These are phyloP conservation scores for Callospermophilus lateralis DNA, from an alignment of 2,113 vertebrate species.

Conservation along the genomic window DNA sequence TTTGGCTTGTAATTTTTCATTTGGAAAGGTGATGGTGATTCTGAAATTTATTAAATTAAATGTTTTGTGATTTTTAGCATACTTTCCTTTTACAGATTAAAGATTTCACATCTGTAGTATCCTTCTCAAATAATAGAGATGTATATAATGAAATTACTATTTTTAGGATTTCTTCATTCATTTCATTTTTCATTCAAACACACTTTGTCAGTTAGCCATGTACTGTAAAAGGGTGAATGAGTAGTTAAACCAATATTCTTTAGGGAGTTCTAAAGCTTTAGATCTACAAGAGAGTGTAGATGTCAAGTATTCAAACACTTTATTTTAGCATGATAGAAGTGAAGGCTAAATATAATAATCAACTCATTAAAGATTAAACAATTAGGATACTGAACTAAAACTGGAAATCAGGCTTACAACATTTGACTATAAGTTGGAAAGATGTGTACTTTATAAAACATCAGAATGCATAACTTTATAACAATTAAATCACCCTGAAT, in stretches of 20 bases:
- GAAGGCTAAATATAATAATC: conserved; percentile 48
- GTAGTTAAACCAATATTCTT: not conserved
- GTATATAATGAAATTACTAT: too few species aligned
- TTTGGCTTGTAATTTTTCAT: not conserved
- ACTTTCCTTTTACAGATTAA: not conserved
- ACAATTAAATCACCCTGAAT: not conserved
- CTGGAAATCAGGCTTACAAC: not conserved
- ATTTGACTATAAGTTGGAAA: conserved; percentile 30
- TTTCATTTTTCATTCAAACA: not conserved
- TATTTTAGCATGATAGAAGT: conserved; percentile 11
- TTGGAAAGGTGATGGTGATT: not conserved
- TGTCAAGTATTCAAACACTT: not conserved
- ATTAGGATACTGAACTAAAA: conserved; percentile 40
- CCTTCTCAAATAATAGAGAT: not conserved
- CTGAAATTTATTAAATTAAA: not conserved
- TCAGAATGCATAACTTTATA: not conserved
- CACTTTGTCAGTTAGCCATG: not conserved
- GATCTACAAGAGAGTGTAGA: not conserved
- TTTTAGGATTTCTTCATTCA: not conserved
- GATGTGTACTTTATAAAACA: conserved; percentile 25
- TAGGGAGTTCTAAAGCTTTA: not conserved
- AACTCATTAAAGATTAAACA: conserved; percentile 52
- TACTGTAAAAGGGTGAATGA: not conserved
- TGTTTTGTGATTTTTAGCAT: not conserved
- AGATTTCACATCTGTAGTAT: not conserved